Base-by-base conservation (phyloP, 2,797 vertebrate species). In the Microchirus variegatus region DNA sequence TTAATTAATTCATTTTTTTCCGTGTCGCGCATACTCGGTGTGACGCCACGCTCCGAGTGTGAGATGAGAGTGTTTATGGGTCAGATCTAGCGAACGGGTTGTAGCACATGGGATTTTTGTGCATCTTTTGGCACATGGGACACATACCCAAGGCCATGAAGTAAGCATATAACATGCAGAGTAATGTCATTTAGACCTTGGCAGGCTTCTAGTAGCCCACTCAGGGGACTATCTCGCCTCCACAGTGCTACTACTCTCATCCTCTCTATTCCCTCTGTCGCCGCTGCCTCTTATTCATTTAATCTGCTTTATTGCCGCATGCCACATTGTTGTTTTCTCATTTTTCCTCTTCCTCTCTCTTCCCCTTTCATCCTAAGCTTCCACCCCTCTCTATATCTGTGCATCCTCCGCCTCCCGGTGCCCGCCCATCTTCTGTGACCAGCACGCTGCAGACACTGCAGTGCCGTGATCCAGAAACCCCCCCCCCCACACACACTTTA, bases 1-100 rank as follows among this genome's bases (percentile, higher is more conserved):
- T 90, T 95, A 96, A 96, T 98, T 95, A 94, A 94, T 95, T 94
- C 89, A 94, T 94, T 96, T 94, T 94, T 96, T 94, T 93, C 92
- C 91, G 92, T 92, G 88, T 94, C 78, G 90, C 92, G 94, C 93
- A 84, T 82, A 68, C 87, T 93, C 93, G 92, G 92, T 94, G 94
- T 94, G 93, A 93, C 90, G 90, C 90, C 79, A 91, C 56, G 38
- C 73, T 85, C 84, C 59, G 71, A 84, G 81, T 85, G 85, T 77
- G 79, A 85, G 86, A 86, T 40, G 81, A 79, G 69, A 78, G 80
- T 79, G 76, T 85, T 90, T 90, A 91, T 88, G 93, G 95, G 94
- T 96, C 95, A 94, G 89, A 89, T 92, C 82, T 85, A 87, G 90
- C 91, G 90, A 92, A 80, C 80, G 82, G 77, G n/a, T n/a, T 83